These are phyloP conservation scores for Coremacera marginata DNA, from an alignment of 2,888 invertebrate species.

Conservation along the genomic window DNA sequence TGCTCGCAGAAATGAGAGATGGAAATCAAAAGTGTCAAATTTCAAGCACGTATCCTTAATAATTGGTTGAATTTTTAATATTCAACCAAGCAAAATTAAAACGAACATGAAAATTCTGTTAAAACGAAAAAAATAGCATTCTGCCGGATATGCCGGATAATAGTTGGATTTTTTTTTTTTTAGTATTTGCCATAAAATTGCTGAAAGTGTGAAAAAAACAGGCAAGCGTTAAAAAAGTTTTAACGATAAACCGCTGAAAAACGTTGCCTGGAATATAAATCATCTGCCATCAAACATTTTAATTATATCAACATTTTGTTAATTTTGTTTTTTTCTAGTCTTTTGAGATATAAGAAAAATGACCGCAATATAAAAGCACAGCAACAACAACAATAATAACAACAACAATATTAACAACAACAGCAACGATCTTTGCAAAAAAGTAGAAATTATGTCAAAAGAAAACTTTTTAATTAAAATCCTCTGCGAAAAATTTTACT, in stretches of 20 bases:
- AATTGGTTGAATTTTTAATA: too few species aligned
- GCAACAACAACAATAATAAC: slow-evolving; percentile 16
- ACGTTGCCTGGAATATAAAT: slow-evolving; percentile 34
- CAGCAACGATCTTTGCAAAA: slow-evolving; percentile 31
- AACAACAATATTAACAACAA: slow-evolving; percentile 5
- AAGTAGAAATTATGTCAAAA: slow-evolving; percentile 50
- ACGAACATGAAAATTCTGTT: too few species aligned
- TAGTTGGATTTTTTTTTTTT: too few species aligned
- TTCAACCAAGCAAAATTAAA: too few species aligned
- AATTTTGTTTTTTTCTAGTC: not conserved
- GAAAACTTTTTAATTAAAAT: slow-evolving; percentile 65
- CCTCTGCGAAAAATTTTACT: slow-evolving; percentile 39
- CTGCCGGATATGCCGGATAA: too few species aligned
- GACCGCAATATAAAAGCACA: slow-evolving; percentile 41
- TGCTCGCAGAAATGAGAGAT: not conserved
- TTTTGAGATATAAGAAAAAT: slow-evolving; percentile 24
- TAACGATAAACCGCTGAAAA: slow-evolving; percentile 1
- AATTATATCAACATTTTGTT: slow-evolving; percentile 50
- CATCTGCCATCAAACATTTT: slow-evolving; percentile 48
- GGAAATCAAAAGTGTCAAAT: not conserved
- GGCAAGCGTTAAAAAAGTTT: not conserved
- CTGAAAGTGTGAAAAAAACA: not conserved
- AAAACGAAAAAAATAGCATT: too few species aligned
- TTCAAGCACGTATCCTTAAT: not conserved
- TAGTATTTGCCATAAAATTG: too few species aligned